phyloP scores from a whole-genome alignment of 1,140 invertebrate genomes.

The Drosophila funebris region DNA sequence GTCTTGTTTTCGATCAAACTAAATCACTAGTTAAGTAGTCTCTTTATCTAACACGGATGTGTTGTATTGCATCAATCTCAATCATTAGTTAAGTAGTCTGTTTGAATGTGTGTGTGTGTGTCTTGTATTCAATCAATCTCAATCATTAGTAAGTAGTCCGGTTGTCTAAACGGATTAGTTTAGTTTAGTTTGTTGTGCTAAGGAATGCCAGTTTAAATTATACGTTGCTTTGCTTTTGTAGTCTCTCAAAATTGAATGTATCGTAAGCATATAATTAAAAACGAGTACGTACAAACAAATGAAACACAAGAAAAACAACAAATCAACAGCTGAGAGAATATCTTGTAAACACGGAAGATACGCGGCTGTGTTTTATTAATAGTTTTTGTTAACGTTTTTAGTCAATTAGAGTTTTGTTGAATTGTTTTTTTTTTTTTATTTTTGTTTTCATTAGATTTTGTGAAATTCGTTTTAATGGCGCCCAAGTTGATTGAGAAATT shows the following conservation, averaged over 20 bases:
- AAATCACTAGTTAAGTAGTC: too few relatives aligned
- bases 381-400: background rate
- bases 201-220: background rate
- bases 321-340: slow-evolving; percentile 1
- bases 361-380: slow-evolving; percentile 1
- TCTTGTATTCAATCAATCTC: too few relatives aligned
- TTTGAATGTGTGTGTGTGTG: too few relatives aligned
- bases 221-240: slow-evolving; percentile 22
- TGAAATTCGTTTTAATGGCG: slow-evolving; percentile 37
- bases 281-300: slow-evolving; percentile 49
- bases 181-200: too few relatives aligned
- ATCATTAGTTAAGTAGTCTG: too few relatives aligned
- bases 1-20: too few relatives aligned
- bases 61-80: too few relatives aligned
- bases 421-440: background rate
- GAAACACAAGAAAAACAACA: slow-evolving; percentile 27
- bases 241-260: slow-evolving; percentile 67
- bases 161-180: too few relatives aligned
- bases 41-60: too few relatives aligned
- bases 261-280: slow-evolving; percentile 50
- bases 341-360: background rate
- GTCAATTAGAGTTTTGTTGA: background rate
- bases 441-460: slow-evolving; percentile 13
- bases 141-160: too few relatives aligned
- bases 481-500: slow-evolving; percentile 47